Percentiles rank a stretch among this genome's conserved stretches.
Conservation (phyloP, 2,797 vertebrate species). For the Apogon talboti region DNA sequence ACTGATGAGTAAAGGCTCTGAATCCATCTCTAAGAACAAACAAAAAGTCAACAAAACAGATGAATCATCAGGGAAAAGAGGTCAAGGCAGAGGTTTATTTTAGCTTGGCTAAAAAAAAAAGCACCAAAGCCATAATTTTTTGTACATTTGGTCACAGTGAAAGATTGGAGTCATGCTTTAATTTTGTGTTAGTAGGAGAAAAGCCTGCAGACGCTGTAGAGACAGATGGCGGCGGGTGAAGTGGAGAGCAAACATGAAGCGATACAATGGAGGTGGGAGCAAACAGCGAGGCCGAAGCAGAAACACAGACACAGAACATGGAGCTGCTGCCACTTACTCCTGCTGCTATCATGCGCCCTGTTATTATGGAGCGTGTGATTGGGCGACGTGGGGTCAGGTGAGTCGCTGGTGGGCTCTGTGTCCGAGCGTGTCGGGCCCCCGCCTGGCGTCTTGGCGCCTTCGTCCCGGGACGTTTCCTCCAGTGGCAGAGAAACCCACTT, state of each 20-base stretch:
- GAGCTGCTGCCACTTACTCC: conserved; percentile 84
- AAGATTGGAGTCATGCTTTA: conserved; percentile 15
- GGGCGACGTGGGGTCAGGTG: conserved; percentile 63
- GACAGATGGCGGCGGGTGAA: neutral
- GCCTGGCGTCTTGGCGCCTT: conserved; percentile 73
- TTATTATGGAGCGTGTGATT: conserved; percentile 77
- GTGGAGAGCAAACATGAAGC: conserved; percentile 26
- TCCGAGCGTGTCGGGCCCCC: conserved; percentile 65
- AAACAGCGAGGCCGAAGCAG: conserved; percentile 30
- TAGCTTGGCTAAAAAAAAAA: neutral
- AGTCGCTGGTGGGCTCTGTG: conserved; percentile 76
- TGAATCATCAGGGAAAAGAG: neutral
- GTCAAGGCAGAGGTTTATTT: neutral
- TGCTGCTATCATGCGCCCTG: conserved; percentile 84
- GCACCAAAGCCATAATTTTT: neutral
- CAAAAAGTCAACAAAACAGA: neutral
- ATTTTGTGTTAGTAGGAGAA: conserved; percentile 3
- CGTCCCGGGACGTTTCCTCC: conserved; percentile 86
- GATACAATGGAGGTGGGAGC: neutral
- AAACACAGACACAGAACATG: conserved; percentile 9
- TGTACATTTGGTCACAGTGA: neutral
- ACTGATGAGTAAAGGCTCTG: neutral
- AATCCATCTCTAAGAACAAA: neutral
- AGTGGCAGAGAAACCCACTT: conserved; percentile 92
- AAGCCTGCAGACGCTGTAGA: neutral